These are phyloP conservation scores for Phyllostomus hastatus DNA, from an alignment of 2,113 vertebrate species.

Conservation along the genomic window DNA sequence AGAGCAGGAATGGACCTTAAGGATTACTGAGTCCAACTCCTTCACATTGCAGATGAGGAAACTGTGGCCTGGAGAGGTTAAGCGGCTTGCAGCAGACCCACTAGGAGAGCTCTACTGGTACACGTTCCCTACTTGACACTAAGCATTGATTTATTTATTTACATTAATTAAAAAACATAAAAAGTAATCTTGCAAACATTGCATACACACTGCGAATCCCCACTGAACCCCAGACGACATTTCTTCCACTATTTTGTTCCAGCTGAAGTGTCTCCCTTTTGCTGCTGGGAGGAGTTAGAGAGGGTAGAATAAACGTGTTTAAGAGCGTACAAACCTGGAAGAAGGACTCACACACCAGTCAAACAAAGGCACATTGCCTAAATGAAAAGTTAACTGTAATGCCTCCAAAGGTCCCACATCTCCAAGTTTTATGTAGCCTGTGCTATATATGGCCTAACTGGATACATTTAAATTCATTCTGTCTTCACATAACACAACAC, in stretches of 20 bases:
- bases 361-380: slow-evolving; percentile 78
- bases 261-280: slow-evolving; percentile 79
- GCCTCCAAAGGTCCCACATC: slow-evolving; percentile 66
- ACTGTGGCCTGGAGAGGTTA: slow-evolving; percentile 68
- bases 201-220: slow-evolving; percentile 78
- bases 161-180: slow-evolving; percentile 74
- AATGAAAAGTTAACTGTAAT: slow-evolving; percentile 76
- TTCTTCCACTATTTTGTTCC: slow-evolving; percentile 81
- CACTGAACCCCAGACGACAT: slow-evolving; percentile 81
- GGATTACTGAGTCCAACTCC: slow-evolving; percentile 70
- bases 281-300: slow-evolving; percentile 77
- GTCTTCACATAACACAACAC: slow-evolving; percentile 67
- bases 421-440: slow-evolving; percentile 56
- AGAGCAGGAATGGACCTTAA: slow-evolving; percentile 73
- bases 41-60: slow-evolving; percentile 64
- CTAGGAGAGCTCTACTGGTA: slow-evolving; percentile 61
- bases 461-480: slow-evolving; percentile 62
- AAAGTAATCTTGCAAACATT: slow-evolving; percentile 80
- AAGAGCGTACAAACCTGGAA: slow-evolving; percentile 84
- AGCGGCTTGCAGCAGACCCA: slow-evolving; percentile 65
- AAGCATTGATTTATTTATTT: slow-evolving; percentile 68
- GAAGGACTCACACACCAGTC: slow-evolving; percentile 77
- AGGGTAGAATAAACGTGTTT: slow-evolving; percentile 77
- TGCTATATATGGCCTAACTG: slow-evolving; percentile 68
- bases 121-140: slow-evolving; percentile 63